Evolutionary conservation across 2,888 invertebrate species (phyloP).

Genomic region (Chymomyza fuscimana): DNA sequence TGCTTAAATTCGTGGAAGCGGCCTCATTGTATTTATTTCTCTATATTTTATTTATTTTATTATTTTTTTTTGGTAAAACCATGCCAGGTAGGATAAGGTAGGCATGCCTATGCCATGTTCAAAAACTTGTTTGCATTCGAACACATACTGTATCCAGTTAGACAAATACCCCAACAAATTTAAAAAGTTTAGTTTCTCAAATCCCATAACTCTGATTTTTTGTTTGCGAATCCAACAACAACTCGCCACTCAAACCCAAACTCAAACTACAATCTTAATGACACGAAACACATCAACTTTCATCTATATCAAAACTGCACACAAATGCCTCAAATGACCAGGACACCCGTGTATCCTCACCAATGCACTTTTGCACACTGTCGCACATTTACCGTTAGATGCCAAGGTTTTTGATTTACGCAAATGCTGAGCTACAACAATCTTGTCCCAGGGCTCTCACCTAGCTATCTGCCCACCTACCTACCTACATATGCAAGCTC

Average conservation of each 20-base stretch:
- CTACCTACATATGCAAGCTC: neutral
- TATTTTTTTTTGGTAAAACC: too few species aligned
- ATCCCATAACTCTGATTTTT: neutral
- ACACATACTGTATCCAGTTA: too few species aligned
- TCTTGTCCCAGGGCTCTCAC: slow-evolving; percentile 37
- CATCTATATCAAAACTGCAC: slow-evolving; percentile 7
- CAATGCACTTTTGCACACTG: slow-evolving; percentile 15
- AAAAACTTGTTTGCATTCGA: too few species aligned
- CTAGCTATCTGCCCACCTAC: neutral
- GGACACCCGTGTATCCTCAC: slow-evolving; percentile 7
- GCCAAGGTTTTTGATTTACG: slow-evolving; percentile 45
- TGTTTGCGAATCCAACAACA: neutral
- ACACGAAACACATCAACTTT: neutral
- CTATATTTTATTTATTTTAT: too few species aligned
- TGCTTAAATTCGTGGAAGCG: too few species aligned
- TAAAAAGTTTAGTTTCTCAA: neutral
- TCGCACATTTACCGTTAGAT: slow-evolving; percentile 13
- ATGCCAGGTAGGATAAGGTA: too few species aligned
- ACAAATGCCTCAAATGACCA: slow-evolving; percentile 39
- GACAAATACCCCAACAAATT: neutral
- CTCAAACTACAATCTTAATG: neutral
- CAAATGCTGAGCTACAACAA: slow-evolving; percentile 38
- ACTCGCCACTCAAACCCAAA: neutral
- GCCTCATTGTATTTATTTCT: too few species aligned
- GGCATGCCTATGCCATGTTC: too few species aligned